Evolutionary conservation across 2,797 vertebrate genomes (phyloP).

Genomic region (Denticeps clupeoides): DNA sequence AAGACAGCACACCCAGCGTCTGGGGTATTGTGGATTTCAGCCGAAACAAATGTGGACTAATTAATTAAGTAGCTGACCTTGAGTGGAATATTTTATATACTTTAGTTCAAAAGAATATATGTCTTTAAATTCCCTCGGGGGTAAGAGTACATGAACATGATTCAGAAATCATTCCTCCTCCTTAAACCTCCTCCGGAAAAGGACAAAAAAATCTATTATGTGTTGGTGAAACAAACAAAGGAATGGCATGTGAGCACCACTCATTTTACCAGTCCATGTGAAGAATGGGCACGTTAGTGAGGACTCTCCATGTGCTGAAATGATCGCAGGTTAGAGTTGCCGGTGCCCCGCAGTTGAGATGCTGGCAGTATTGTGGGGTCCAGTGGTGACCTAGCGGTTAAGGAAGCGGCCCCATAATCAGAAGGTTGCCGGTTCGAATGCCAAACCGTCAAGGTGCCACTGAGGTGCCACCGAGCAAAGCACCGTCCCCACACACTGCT

Average conservation of each 20-base stretch:
- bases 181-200: not conserved
- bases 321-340: not conserved
- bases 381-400: too few species aligned
- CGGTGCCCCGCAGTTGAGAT: not conserved
- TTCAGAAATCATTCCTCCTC: not conserved
- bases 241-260: not conserved
- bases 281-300: too few species aligned
- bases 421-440: too few species aligned
- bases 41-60: slow-evolving; percentile 19
- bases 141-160: slow-evolving; percentile 1
- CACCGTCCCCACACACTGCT: too few species aligned
- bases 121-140: slow-evolving; percentile 4
- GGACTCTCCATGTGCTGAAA: slow-evolving; percentile 4
- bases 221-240: not conserved
- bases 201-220: not conserved
- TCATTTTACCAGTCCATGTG: not conserved
- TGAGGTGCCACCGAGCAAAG: too few species aligned
- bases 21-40: slow-evolving; percentile 24
- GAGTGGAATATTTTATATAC: slow-evolving; percentile 15
- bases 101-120: slow-evolving; percentile 5
- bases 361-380: too few species aligned
- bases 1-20: slow-evolving; percentile 21
- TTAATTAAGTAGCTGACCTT: slow-evolving; percentile 30
- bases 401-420: too few species aligned
- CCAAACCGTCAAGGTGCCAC: too few species aligned